Conservation (phyloP, 2,888 invertebrate genomes). For the Silvanus unidentatus region DNA sequence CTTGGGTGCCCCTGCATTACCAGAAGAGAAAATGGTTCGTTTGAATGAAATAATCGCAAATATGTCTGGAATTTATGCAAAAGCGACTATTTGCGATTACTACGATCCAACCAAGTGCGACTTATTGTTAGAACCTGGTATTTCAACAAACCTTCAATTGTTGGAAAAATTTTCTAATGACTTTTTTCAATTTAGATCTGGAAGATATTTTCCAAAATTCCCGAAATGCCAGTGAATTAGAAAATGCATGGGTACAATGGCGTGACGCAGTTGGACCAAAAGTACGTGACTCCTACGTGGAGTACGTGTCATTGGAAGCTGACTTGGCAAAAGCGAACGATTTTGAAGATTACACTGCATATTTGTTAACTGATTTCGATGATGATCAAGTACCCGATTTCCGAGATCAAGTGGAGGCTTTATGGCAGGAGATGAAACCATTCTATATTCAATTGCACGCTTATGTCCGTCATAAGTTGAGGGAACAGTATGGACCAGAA, state of each 20-base stretch:
- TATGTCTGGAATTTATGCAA: too few relatives aligned
- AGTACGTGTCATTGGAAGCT: constrained; percentile 62
- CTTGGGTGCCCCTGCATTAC: too few relatives aligned
- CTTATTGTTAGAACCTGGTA: too few relatives aligned
- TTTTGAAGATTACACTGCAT: too few relatives aligned
- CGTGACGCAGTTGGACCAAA: constrained; percentile 63
- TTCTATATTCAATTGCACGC: constrained; percentile 79
- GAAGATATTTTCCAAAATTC: constrained; percentile 63
- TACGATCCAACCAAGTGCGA: too few relatives aligned
- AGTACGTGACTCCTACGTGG: constrained; percentile 52
- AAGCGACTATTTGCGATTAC: too few relatives aligned
- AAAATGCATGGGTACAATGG: constrained; percentile 76
- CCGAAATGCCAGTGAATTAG: constrained; percentile 69
- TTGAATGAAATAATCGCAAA: too few relatives aligned
- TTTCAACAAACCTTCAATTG: too few relatives aligned
- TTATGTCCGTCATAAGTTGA: constrained; percentile 67
- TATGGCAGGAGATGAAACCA: constrained; percentile 72
- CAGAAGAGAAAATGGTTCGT: too few relatives aligned
- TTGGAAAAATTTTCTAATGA: too few relatives aligned
- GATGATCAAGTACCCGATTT: too few relatives aligned
- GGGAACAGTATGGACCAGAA: constrained; percentile 66
- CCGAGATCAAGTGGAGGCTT: constrained; percentile 47
- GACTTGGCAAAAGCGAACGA: constrained; percentile 58
- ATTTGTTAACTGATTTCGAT: too few relatives aligned
- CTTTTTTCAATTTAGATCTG: background rate